Base-by-base conservation (phyloP, 2,113 vertebrate genomes). In the Ardeotis arabs region DNA sequence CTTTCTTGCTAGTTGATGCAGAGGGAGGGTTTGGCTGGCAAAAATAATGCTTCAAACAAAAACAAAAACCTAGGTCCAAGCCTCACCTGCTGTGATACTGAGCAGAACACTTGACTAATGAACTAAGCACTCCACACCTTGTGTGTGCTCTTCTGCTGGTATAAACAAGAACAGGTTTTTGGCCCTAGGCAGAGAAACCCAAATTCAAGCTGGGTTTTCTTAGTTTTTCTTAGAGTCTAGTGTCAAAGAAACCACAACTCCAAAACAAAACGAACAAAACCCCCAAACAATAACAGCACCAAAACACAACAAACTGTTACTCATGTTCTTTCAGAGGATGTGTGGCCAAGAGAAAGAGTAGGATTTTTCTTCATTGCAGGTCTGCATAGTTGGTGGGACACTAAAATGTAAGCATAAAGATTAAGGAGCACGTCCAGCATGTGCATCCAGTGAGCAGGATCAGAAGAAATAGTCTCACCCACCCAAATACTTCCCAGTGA, bases 311-410 rank as follows among this genome's bases (percentile, higher is more conserved):
- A 44, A 20, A 0, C 3, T 35, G 52, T 64, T 90, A 35, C 5
- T 69, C 16, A 23, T 29, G 22, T 20, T 14, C 3, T 92, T 83
- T 53, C 55, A 74, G 15, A 82, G 8, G 8, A 73, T 66, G 62
- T 0, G 0, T 25, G 14, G 5, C 14, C n/a, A 31, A 18, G 22
- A 77, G 12, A 69, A 90, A 68, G 21, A 75, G 66, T 5, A 2
- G 4, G 16, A 18, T 50, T 75, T 63, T 72, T 52, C 25, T 82
- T 78, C 20, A 8, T 4, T 24, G 19, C 58, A 7, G 7, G 75
- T 82, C 22, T 76, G 9, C 14, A 52, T 25, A 25, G 25, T 22
- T 60, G 31, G 8, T 76, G 39, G 28, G 11, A 63, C 35, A 9
- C 7, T 1, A 0, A 75, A 10, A 41, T 23, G 4, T 13, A 7